A percentile compares a stretch with the other conserved stretches of the same genome.
These are phyloP conservation scores for Ceratitis capitata DNA, from an alignment of 1,140 invertebrate species.

Conservation along the genomic window DNA sequence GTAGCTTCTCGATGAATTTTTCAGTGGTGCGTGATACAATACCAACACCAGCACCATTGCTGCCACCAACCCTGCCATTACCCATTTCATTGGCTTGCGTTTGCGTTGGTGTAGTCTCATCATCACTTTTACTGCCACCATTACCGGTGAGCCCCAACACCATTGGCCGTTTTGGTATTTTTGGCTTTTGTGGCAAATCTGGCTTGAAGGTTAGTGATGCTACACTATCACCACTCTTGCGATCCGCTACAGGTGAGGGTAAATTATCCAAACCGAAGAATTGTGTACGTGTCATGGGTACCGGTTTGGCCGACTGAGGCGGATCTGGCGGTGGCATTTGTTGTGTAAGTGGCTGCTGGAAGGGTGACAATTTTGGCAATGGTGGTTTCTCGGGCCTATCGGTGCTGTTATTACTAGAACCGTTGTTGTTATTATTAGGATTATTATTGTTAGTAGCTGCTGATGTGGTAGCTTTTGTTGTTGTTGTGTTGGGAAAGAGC, in stretches of 20 bases:
- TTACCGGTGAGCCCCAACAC: slow-evolving; percentile 48
- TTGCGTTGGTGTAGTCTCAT: slow-evolving; percentile 56
- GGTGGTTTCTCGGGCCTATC: slow-evolving; percentile 59
- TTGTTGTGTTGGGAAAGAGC: slow-evolving; percentile 46
- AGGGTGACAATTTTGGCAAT: slow-evolving; percentile 54
- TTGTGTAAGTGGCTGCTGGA: slow-evolving; percentile 55
- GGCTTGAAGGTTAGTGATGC: slow-evolving; percentile 58
- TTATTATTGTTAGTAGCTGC: slow-evolving; percentile 41
- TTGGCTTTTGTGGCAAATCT: slow-evolving; percentile 60
- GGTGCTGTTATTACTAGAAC: background rate
- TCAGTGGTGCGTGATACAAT: slow-evolving; percentile 50
- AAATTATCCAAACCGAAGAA: slow-evolving; percentile 61
- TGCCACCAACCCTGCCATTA: background rate
- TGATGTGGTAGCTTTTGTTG: background rate
- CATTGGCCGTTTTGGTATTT: slow-evolving; percentile 57
- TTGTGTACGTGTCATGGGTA: slow-evolving; percentile 62
- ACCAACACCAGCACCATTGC: background rate
- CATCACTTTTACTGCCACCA: slow-evolving; percentile 54
- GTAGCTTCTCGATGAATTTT: slow-evolving; percentile 56
- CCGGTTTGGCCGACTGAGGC: slow-evolving; percentile 50
- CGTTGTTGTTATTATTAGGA: background rate
- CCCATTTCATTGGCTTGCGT: slow-evolving; percentile 48
- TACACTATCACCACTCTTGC: slow-evolving; percentile 58
- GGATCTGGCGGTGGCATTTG: slow-evolving; percentile 34
- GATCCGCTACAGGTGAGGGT: slow-evolving; percentile 60